These are phyloP conservation scores for Chydorus sphaericus DNA, from an alignment of 2,888 invertebrate genomes.

Conservation along the genomic window DNA sequence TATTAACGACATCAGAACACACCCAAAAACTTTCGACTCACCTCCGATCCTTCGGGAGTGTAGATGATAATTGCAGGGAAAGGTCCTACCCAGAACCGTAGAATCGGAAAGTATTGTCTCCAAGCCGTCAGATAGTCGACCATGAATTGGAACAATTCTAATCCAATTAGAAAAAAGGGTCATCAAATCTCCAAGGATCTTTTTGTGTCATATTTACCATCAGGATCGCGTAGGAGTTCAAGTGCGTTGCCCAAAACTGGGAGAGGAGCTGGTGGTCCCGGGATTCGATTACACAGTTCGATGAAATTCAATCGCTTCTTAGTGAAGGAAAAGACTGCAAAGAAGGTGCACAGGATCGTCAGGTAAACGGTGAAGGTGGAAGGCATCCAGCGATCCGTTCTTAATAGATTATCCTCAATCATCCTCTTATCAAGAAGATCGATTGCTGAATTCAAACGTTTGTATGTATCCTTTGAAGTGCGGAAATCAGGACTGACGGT, in stretches of 20 bases:
- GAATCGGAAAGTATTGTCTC: slow-evolving; percentile 26
- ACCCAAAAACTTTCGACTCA: no score
- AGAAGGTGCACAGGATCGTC: background rate
- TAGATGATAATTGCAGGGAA: slow-evolving; percentile 22
- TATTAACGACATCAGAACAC: background rate
- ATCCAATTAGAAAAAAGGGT: no score
- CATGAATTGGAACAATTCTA: slow-evolving; percentile 37
- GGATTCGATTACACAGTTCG: background rate
- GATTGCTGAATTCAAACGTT: no score
- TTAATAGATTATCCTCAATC: background rate
- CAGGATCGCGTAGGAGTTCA: slow-evolving; percentile 9
- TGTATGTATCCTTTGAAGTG: no score
- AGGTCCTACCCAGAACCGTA: slow-evolving; percentile 17
- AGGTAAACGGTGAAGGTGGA: background rate
- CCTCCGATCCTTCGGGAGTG: slow-evolving; percentile 21
- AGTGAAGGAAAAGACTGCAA: background rate
- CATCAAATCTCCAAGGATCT: no score
- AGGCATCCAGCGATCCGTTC: background rate
- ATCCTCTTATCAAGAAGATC: background rate
- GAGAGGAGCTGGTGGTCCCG: slow-evolving; percentile 6
- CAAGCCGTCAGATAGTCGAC: slow-evolving; percentile 35
- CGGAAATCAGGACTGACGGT: no score
- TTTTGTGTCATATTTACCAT: background rate
- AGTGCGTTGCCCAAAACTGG: slow-evolving; percentile 13
- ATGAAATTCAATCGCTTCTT: slow-evolving; percentile 2